These are phyloP conservation scores for Urocyon cinereoargenteus DNA, from an alignment of 2,797 vertebrate genomes.

Conservation along the genomic window DNA sequence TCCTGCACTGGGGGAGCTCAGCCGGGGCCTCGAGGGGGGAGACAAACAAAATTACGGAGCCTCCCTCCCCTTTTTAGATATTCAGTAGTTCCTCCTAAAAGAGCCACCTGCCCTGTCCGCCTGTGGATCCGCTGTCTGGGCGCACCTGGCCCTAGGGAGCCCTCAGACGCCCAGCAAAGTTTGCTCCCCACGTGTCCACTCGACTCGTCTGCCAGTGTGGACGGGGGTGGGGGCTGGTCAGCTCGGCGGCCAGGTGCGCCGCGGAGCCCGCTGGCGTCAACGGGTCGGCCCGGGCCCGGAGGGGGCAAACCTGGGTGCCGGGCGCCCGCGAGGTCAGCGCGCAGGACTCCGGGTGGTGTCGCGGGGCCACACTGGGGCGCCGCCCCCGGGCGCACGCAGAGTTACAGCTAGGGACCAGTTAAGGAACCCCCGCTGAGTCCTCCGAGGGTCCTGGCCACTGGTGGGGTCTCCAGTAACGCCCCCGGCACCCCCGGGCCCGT, in stretches of 20 bases:
- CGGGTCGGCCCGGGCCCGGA: neutral
- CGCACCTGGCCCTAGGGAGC: neutral
- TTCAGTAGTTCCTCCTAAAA: neutral
- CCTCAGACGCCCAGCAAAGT: neutral
- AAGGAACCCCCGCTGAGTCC: neutral
- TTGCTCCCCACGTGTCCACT: slow-evolving; percentile 42
- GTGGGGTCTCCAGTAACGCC: too few species aligned
- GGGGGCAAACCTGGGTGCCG: neutral
- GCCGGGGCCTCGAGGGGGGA: neutral
- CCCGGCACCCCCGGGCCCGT: neutral
- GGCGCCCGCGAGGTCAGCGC: too few species aligned
- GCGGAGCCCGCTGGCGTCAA: neutral
- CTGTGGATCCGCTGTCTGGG: neutral
- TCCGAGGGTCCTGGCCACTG: neutral
- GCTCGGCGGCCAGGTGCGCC: neutral
- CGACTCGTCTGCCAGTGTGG: neutral
- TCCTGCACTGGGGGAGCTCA: neutral
- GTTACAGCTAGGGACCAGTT: neutral
- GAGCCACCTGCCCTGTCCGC: neutral
- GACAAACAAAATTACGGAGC: neutral
- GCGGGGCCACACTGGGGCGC: neutral
- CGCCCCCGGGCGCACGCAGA: neutral
- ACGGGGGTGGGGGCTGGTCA: neutral
- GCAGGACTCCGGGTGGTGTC: too few species aligned
- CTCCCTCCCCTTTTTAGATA: neutral